Evolutionary conservation across 2,113 vertebrate species (phyloP).

Genomic region (Sisor rabdophorus): DNA sequence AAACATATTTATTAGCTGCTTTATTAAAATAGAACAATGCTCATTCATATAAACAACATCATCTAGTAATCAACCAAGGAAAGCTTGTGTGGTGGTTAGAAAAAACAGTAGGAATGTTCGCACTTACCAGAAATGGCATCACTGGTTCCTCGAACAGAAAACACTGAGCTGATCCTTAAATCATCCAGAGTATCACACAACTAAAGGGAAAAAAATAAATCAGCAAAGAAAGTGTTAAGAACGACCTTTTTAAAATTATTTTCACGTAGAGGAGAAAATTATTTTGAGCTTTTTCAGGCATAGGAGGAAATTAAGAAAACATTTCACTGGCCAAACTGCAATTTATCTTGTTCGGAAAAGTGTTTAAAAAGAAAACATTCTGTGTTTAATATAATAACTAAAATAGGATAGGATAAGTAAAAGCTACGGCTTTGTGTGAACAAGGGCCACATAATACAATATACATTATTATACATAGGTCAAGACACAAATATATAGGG

Average conservation of each 20-base stretch:
- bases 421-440: too few relatives aligned
- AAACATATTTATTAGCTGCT: neutral
- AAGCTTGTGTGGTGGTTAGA: neutral
- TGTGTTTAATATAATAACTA: too few relatives aligned
- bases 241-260: too few relatives aligned
- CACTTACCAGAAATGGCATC: constrained; percentile 77
- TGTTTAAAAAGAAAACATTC: too few relatives aligned
- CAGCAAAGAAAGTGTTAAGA: neutral
- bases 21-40: too few relatives aligned
- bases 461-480: too few relatives aligned
- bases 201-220: constrained; percentile 44
- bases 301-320: neutral
- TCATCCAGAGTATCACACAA: constrained; percentile 82
- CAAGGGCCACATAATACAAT: too few relatives aligned
- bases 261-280: too few relatives aligned
- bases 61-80: neutral
- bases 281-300: too few relatives aligned
- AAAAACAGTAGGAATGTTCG: neutral
- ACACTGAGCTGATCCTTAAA: constrained; percentile 94
- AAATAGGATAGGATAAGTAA: too few relatives aligned
- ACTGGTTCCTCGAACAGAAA: constrained; percentile 81
- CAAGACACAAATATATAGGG: too few relatives aligned
- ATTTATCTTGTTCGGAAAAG: neutral
- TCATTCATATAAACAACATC: neutral
- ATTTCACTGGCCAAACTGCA: neutral